Base-by-base conservation (phyloP, 2,113 vertebrate species). In the Tragelaphus imberbis region DNA sequence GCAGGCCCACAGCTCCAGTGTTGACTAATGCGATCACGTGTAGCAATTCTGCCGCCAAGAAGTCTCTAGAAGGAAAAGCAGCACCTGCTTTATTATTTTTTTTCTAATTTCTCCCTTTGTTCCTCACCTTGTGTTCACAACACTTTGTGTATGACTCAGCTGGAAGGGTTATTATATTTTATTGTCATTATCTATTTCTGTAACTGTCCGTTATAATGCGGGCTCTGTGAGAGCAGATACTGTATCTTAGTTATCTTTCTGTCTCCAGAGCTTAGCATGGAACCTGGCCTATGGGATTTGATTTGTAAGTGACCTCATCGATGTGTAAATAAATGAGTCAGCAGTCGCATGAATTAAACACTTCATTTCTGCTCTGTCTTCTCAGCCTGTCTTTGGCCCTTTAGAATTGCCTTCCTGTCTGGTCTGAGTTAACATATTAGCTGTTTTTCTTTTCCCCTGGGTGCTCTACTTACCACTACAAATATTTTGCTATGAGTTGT, bases 21-120 rank as follows among this genome's bases (percentile, higher is more conserved):
- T 21, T 30, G 9, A 15, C 30, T 10, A 0, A 12, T 12, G 4
- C 7, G 19, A 7, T 59, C 33, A n/a, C 1, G 0, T 3, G 19
- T 2, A 17, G 51, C 58, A 14, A 12, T 65, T 36, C 71, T 56
- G 55, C 56, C 23, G 15, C 47, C 27, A 40, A 14, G 65, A 79
- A 80, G 44, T 33, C 79, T 86, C 12, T 59, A 27, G 33, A 51
- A 53, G 40, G 23, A 47, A 21, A 91, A 51, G 28, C 58, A 30
- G 49, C 17, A n/a, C 30, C 68, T 33, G 25, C 55, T 1, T 12
- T 36, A 40, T 36, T 16, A 40, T 44, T 68, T 55, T 17, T 56
- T 27, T 6, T 5, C 56, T 36, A 2, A 7, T n/a, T 79, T 81
- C 40, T 96, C 33, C 7, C 25, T 75, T 88, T 63, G 3, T 9